Percentiles rank a stretch among this genome's conserved stretches.
Conservation (phyloP, 2,113 vertebrate genomes). For the Mionectes macconnelli region DNA sequence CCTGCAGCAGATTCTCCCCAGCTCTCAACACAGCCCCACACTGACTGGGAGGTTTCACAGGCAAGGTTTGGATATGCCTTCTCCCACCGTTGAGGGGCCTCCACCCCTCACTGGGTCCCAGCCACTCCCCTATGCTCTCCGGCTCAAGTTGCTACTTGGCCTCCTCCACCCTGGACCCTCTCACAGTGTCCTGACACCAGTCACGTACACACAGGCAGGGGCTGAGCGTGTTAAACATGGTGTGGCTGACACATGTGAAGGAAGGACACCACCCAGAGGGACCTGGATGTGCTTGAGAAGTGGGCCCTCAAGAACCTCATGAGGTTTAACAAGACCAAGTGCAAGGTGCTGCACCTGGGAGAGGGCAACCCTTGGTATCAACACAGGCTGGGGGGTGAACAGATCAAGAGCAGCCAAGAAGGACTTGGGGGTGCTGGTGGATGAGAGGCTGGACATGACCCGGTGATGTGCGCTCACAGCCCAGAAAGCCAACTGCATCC, state of each 20-base stretch:
- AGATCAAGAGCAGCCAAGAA: neutral
- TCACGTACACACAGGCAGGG: neutral
- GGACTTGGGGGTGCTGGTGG: neutral
- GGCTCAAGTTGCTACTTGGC: rapidly evolving
- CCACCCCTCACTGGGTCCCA: neutral
- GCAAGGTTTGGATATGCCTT: neutral
- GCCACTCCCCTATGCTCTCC: rapidly evolving
- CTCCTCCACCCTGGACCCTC: neutral
- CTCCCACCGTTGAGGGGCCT: neutral
- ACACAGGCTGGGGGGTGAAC: neutral
- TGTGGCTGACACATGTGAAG: neutral
- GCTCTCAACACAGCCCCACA: neutral
- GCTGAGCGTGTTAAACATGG: neutral
- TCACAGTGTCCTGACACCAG: rapidly evolving
- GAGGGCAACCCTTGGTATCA: neutral
- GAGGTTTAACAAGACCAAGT: neutral
- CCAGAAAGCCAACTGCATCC: neutral
- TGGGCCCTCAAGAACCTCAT: neutral
- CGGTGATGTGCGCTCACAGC: neutral
- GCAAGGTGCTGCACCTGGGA: neutral
- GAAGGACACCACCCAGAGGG: too few relatives aligned
- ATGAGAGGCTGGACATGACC: neutral
- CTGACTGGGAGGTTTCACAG: rapidly evolving
- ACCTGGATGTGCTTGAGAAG: neutral
- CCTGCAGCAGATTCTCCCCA: neutral